Evolutionary conservation across 2,113 vertebrate species (phyloP), one percentile per base, ranked within the genome.

Genomic region (Semnornis frantzii): DNA sequence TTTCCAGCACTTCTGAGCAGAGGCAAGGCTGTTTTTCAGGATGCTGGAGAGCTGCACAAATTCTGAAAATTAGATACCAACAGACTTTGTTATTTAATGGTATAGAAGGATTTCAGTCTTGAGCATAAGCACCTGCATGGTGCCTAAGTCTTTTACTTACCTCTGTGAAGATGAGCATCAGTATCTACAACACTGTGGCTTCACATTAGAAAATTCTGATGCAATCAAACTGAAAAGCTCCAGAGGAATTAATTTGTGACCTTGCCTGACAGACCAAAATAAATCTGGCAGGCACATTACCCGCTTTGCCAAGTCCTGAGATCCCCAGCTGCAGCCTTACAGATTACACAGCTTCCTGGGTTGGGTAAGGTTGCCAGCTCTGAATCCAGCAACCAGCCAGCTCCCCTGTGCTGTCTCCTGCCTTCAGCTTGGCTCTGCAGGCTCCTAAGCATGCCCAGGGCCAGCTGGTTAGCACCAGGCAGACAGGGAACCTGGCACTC

Each of bases 391-490:
- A 3, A 37, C 9, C 76, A 82, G 91, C 89, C 92, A 82, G 28
- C 33, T 82, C 66, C 83, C 77, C 16, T 0, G 5, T 0, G 11
- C 77, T 78, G 89, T 86, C 93, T 92, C 93, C 93, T 82, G 89
- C 89, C 87, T 89, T 69, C 71, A 5, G 87, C 78, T 73, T 94
- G 95, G 95, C 95, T 96, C 71, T 9, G 78, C 59, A 8, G 82
- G 58, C 78, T 65, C 66, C 81, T 1, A 1, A 44, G 66, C 63
- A 0, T 85, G 94, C 89, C 94, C 91, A 91, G 87, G 84, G 87
- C 95, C 95, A 94, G 95, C 95, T 95, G 95, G 25, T 94, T 94
- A 94, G 93, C 95, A 91, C 93, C 91, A 89, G 95, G 91, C 94
- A 93, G 34, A 92, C 91, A 55, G 84, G 84, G 63, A 96, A 85